Evolutionary conservation across 2,888 invertebrate genomes (phyloP).

Genomic region (Volucella zonaria): DNA sequence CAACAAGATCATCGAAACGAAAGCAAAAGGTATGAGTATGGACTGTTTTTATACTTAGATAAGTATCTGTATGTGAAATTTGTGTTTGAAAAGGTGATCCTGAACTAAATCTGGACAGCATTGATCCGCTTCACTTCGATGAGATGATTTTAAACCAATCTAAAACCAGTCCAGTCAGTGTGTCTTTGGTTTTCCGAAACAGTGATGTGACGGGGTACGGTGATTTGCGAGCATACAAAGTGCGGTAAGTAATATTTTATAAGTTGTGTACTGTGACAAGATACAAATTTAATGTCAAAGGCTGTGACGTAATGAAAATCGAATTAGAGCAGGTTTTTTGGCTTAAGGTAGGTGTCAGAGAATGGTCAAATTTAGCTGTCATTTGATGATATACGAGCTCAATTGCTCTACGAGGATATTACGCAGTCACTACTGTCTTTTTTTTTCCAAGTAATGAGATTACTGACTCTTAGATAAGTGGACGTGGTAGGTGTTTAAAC

Average conservation of each 20-base stretch:
- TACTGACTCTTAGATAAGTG: no score
- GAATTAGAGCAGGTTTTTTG: not conserved
- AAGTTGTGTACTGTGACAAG: not conserved
- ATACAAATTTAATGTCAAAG: not conserved
- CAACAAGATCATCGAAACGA: conserved; percentile 63
- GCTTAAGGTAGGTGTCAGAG: no score
- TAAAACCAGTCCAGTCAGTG: conserved; percentile 79
- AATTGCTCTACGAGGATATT: no score
- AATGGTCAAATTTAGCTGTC: no score
- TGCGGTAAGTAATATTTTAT: conserved; percentile 76
- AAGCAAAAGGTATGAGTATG: conserved; percentile 40
- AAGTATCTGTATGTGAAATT: not conserved
- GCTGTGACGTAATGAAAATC: not conserved
- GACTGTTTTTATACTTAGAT: not conserved
- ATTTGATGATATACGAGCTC: no score
- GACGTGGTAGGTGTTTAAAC: no score
- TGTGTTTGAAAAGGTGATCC: conserved; percentile 72
- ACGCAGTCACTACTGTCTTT: no score
- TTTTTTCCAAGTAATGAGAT: no score
- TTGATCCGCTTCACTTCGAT: conserved; percentile 78
- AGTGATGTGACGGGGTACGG: conserved; percentile 77
- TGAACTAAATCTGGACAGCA: conserved; percentile 76
- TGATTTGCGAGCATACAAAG: conserved; percentile 69
- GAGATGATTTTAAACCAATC: conserved; percentile 78
- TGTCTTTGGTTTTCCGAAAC: conserved; percentile 79